Evolutionary conservation across 2,113 vertebrate species (phyloP), one percentile per base, ranked within the genome.

Genomic region (Prunella himalayana): DNA sequence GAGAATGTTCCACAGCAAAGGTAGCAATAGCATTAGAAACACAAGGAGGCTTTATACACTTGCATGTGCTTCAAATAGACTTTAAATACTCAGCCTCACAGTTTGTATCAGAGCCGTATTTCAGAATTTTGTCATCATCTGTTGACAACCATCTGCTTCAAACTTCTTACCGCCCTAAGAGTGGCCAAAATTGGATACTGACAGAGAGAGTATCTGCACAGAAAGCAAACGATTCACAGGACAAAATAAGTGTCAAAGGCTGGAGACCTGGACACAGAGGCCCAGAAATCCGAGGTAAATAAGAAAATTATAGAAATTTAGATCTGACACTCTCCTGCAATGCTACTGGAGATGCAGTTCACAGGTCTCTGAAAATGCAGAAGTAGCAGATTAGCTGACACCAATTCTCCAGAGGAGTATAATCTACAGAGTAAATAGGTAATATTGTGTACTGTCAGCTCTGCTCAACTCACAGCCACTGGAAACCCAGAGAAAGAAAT

Each of bases 141-240:
- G 66, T 82, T 95, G 86, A 94, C 78, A 89, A 47, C 92, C 78
- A 95, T 87, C 88, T 94, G 88, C 90, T 92, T 90, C 61, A 61
- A 66, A 63, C 81, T 87, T 73, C 86, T 85, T 31, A 42, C 27
- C 0, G 9, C 59, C 57, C 60, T 72, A 72, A n/a, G 53, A 60
- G 44, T 25, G 54, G n/a, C 59, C 90, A 70, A 91, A 96, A 95
- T 76, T 79, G 59, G 63, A 21, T 86, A 82, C 5, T 61, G 59
- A 95, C 42, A 51, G 60, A 84, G 45, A 83, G 56, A 37, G 79
- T 53, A 92, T 94, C 57, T 87, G 63, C 79, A 82, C 23, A 70
- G 92, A 92, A 94, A 82, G 28, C 54, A 71, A 95, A 83, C 45
- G 22, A 59, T 63, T 89, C 57, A 49, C 20, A 90, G 61, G 76